These are phyloP conservation scores for Lateolabrax maculatus DNA, from an alignment of 2,797 vertebrate genomes.

Conservation along the genomic window DNA sequence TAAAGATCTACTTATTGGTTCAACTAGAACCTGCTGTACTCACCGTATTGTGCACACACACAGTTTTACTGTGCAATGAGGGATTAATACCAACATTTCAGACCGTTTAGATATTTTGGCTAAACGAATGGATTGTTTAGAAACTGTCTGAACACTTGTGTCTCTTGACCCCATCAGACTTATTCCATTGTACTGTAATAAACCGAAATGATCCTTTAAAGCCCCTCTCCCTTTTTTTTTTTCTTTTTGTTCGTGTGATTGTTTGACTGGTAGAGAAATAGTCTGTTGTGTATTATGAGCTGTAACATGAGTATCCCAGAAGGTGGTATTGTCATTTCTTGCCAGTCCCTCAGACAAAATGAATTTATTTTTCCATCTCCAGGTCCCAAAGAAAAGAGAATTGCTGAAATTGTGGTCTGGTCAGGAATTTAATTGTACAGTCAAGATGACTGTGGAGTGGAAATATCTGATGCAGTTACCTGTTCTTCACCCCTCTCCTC, in stretches of 20 bases:
- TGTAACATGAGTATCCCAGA: conserved; percentile 49
- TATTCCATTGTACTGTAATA: not conserved
- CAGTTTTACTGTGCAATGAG: not conserved
- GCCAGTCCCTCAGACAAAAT: conserved; percentile 40
- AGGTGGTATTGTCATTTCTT: conserved; percentile 56
- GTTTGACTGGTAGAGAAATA: conserved; percentile 22
- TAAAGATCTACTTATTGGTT: not conserved
- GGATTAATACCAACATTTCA: conserved; percentile 8
- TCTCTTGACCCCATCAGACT: conserved; percentile 3
- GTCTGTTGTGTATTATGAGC: conserved; percentile 40
- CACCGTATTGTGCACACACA: not conserved
- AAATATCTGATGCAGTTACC: conserved; percentile 62
- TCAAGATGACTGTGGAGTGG: conserved; percentile 61
- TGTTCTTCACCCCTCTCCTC: conserved; percentile 31
- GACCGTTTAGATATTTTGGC: not conserved
- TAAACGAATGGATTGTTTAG: not conserved
- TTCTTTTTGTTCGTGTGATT: conserved; percentile 19
- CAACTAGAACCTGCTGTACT: not conserved
- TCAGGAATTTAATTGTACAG: conserved; percentile 65
- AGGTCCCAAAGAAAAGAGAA: conserved; percentile 46
- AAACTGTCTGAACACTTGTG: conserved; percentile 1
- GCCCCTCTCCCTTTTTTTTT: not conserved
- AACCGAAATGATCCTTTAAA: not conserved
- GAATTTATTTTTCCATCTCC: conserved; percentile 59
- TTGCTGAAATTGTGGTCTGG: conserved; percentile 24